Evolutionary conservation across 2,888 invertebrate genomes (phyloP), one percentile per base, ranked within the genome.

Genomic region (Parascotia fuliginaria): DNA sequence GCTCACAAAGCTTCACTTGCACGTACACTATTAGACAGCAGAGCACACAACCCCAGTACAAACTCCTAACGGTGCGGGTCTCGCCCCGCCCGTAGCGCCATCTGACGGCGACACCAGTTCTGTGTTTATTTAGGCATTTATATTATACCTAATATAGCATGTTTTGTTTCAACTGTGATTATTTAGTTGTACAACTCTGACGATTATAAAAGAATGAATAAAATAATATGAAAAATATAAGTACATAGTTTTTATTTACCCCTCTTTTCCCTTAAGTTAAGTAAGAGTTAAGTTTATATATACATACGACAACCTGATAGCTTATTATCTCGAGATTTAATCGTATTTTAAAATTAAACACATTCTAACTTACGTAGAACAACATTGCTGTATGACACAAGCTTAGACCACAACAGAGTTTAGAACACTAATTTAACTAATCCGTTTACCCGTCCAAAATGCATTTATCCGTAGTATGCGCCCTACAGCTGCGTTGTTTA

Each of bases 131-230:
- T 81, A 88, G 79, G 84, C 77, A 75, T 83, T 84, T 83, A 79
- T 79, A 72, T 60, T 60, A 65, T 70, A 75, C 66, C 66, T 70
- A 80, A 74, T 79, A 81, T 77, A 82, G 76, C 80, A 86, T 82
- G 87, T 92, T 93, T 92, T 88, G 90, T 92, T 93, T 93, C 86
- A 91, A 93, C 93, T 93, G 93, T 93, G 93, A 93, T 93, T 93
- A 90, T 91, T 92, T 93, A 93, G 92, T 92, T 93, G 90, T 93
- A 93, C 92, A 92, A 92, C 87, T 92, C 89, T 89, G 90, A 90
- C 89, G 83, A 89, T 81, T 86, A 92, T 91, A 90, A 92, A 92
- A 92, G 85, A 87, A 89, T 86, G 81, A 92, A 90, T 90, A 91
- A 92, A 85, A 87, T 64, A 59, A 68, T 83, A 79, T 84, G 67